Conservation (phyloP, 1,140 invertebrate genomes). For the Tetraneura akinire region DNA sequence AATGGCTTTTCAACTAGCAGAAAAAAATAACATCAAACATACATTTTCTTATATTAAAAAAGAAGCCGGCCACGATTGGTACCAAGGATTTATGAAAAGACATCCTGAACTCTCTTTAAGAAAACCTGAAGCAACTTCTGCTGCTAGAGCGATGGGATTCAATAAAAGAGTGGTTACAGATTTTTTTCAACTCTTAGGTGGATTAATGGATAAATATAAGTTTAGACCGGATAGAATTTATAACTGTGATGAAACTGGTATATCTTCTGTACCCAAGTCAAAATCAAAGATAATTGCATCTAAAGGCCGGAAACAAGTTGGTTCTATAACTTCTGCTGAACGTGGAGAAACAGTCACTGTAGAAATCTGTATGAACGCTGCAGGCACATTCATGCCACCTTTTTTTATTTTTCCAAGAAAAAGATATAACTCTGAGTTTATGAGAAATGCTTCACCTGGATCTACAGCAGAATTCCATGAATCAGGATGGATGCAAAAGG, state of each 20-base stretch:
- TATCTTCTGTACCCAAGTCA: slow-evolving; percentile 59
- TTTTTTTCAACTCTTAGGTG: neutral
- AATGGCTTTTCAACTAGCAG: neutral
- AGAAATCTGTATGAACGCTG: slow-evolving; percentile 57
- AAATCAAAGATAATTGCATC: slow-evolving; percentile 58
- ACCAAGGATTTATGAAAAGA: slow-evolving; percentile 57
- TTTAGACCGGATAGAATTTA: slow-evolving; percentile 55
- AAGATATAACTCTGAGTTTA: slow-evolving; percentile 53
- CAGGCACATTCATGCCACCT: slow-evolving; percentile 56
- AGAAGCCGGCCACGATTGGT: slow-evolving; percentile 58
- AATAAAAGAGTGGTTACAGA: neutral
- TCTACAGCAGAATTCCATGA: slow-evolving; percentile 53
- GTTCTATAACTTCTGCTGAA: slow-evolving; percentile 57
- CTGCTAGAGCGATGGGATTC: too few relatives aligned
- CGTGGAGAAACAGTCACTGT: slow-evolving; percentile 56
- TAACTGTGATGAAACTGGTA: slow-evolving; percentile 59
- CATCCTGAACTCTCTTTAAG: slow-evolving; percentile 57
- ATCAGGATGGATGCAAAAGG: too few relatives aligned
- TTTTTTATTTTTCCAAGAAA: slow-evolving; percentile 53
- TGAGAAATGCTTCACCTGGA: slow-evolving; percentile 55
- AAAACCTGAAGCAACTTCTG: slow-evolving; percentile 55
- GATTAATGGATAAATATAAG: slow-evolving; percentile 50
- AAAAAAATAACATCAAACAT: neutral
- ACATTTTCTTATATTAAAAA: neutral
- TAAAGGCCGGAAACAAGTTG: slow-evolving; percentile 56